Conservation (phyloP, 2,888 invertebrate species). For the Xestoiulus laeticollis region DNA sequence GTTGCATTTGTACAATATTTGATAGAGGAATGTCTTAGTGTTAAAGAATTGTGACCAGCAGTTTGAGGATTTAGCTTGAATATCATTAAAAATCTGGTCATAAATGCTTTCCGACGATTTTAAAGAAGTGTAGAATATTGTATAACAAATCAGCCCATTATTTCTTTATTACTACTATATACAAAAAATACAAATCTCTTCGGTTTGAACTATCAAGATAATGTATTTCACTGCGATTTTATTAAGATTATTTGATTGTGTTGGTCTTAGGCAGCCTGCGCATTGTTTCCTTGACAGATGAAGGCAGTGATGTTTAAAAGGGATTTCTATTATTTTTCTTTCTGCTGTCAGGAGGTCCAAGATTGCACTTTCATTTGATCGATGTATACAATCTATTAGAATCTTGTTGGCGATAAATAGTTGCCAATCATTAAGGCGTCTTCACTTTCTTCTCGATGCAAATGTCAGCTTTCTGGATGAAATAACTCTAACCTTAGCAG, state of each 20-base stretch:
- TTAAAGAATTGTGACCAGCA: too few species aligned
- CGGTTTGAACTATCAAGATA: too few species aligned
- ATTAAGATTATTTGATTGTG: neutral
- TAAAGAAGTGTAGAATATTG: too few species aligned
- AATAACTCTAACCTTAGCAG: neutral
- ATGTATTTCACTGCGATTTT: too few species aligned
- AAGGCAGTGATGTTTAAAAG: neutral
- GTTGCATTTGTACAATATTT: too few species aligned
- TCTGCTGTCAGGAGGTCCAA: neutral
- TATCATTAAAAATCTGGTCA: too few species aligned
- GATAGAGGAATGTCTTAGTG: too few species aligned
- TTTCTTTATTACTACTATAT: too few species aligned
- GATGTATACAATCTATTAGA: conserved; percentile 1
- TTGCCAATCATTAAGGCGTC: conserved; percentile 10
- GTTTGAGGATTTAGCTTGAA: too few species aligned
- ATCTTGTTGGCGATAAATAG: conserved; percentile 33
- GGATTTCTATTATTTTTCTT: neutral
- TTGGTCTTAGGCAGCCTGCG: neutral
- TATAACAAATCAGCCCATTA: too few species aligned
- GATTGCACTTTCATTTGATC: neutral
- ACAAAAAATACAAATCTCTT: too few species aligned
- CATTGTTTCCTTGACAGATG: neutral
- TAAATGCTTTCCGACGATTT: too few species aligned
- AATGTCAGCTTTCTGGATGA: neutral
- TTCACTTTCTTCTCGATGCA: neutral